phyloP scores from a whole-genome alignment of 2,113 vertebrate species.

The Natator depressus region DNA sequence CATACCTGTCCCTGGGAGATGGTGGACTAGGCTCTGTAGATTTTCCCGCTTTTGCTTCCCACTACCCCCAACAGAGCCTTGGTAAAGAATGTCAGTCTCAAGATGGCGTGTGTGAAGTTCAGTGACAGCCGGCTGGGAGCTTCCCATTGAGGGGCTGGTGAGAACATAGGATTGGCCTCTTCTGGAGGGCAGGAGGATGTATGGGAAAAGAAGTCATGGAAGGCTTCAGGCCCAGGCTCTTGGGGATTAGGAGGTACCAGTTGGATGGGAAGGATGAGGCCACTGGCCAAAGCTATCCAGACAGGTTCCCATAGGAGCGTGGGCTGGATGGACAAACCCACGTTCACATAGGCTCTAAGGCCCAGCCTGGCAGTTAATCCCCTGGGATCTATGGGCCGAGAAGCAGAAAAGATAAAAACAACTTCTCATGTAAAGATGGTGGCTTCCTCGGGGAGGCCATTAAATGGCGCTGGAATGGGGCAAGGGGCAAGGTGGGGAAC shows the following conservation, averaged over 20 bases:
- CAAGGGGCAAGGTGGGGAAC: not conserved
- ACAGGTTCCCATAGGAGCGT: slow-evolving; percentile 74
- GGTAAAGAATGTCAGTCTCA: slow-evolving; percentile 45
- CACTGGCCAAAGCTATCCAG: slow-evolving; percentile 71
- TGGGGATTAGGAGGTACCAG: slow-evolving; percentile 79
- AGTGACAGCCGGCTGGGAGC: slow-evolving; percentile 10
- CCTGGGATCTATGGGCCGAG: slow-evolving; percentile 58
- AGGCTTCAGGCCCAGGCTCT: not conserved
- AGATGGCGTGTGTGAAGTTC: slow-evolving; percentile 61
- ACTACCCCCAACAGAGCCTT: not conserved
- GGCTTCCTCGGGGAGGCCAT: slow-evolving; percentile 56
- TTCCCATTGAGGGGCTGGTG: slow-evolving; percentile 21
- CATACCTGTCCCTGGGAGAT: not conserved
- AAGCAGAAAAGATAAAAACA: slow-evolving; percentile 70
- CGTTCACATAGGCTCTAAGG: slow-evolving; percentile 55
- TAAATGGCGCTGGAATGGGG: slow-evolving; percentile 39
- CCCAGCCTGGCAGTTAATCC: slow-evolving; percentile 73
- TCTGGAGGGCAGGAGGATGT: slow-evolving; percentile 35
- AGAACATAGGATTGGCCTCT: slow-evolving; percentile 58
- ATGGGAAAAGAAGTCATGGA: slow-evolving; percentile 66
- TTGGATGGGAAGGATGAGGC: slow-evolving; percentile 72
- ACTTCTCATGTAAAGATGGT: slow-evolving; percentile 69
- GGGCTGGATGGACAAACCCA: slow-evolving; percentile 50
- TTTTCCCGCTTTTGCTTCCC: not conserved
- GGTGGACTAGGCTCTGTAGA: not conserved